Evolutionary conservation across 2,113 vertebrate genomes (phyloP).

Genomic region (Daphoenositta chrysoptera): DNA sequence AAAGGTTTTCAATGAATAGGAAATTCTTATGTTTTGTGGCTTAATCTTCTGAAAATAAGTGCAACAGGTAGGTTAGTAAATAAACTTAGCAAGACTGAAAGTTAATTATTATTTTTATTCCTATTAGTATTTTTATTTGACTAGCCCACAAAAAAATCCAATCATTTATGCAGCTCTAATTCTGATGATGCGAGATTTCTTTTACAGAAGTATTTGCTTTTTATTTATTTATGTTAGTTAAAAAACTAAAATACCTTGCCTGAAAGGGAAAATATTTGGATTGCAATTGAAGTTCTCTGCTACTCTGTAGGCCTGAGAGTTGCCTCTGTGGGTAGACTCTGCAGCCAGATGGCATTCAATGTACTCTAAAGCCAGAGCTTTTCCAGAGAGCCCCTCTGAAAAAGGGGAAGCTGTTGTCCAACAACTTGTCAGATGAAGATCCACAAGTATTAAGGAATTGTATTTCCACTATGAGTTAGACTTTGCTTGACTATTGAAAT

Average conservation of each 20-base stretch:
- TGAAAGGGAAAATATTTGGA: constrained; percentile 33
- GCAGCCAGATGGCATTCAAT: neutral
- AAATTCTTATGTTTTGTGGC: neutral
- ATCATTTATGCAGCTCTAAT: neutral
- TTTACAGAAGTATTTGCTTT: neutral
- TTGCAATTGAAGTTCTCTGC: constrained; percentile 10
- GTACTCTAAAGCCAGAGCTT: neutral
- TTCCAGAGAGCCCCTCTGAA: neutral
- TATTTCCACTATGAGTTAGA: neutral
- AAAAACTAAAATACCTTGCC: constrained; percentile 1
- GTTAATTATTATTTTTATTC: neutral
- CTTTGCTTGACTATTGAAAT: neutral
- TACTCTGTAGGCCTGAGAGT: neutral
- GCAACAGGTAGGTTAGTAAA: neutral
- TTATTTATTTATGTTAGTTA: constrained; percentile 32
- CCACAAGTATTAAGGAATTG: neutral
- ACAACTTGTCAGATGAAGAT: neutral
- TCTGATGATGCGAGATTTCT: neutral
- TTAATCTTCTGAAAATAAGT: neutral
- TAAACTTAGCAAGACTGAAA: neutral
- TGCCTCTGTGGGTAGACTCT: neutral
- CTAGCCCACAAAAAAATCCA: neutral
- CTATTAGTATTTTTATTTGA: neutral
- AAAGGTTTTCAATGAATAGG: neutral
- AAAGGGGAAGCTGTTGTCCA: neutral